Evolutionary conservation across 2,113 vertebrate genomes (phyloP).

Genomic region (rat (Rattus norvegicus)): DNA sequence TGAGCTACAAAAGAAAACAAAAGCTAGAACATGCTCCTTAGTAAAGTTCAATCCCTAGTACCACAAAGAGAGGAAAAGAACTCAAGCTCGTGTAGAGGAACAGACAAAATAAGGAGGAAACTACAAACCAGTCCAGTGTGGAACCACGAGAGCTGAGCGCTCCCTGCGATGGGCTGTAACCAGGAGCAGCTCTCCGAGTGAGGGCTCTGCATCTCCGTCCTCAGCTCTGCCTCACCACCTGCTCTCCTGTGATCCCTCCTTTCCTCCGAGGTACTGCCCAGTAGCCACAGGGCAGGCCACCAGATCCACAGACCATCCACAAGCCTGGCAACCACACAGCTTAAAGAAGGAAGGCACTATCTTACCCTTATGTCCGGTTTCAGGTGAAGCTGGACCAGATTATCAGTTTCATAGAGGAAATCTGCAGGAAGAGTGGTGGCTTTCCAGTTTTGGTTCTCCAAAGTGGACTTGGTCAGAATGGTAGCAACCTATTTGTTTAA

Average conservation of each 20-base stretch:
- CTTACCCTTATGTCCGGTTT: conserved; percentile 91
- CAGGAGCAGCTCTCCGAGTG: neutral
- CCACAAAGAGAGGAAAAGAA: neutral
- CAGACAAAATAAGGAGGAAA: conserved; percentile 2
- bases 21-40: neutral
- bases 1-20: neutral
- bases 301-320: neutral
- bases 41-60: neutral
- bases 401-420: conserved; percentile 92
- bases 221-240: neutral
- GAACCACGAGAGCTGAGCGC: neutral
- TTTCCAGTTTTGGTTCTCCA: conserved; percentile 87
- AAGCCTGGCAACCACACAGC: no score
- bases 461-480: conserved; percentile 89
- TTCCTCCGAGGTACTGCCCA: neutral
- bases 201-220: neutral
- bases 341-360: neutral
- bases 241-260: neutral
- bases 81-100: neutral
- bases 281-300: neutral
- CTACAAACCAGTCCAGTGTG: neutral
- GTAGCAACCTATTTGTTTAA: conserved; percentile 87
- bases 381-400: conserved; percentile 89
- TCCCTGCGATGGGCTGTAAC: no score
- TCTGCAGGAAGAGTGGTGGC: conserved; percentile 92